Evolutionary conservation across 2,888 invertebrate genomes (phyloP), one percentile per base, ranked within the genome.

Genomic region (Tetanocera ferruginea): DNA sequence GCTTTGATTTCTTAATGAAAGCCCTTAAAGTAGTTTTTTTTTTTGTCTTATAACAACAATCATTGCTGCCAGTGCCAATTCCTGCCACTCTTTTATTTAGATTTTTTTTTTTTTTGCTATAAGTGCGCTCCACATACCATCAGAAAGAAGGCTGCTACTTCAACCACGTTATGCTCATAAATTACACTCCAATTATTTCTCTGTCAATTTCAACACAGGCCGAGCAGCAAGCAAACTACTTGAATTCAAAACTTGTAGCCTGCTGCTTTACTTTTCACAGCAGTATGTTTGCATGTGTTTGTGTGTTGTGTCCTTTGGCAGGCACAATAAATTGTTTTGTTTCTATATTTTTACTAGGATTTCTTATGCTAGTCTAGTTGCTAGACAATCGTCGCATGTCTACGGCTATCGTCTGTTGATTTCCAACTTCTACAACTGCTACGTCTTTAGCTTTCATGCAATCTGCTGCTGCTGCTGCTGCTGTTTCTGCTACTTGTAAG

Each of bases 121-220:
- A 43, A 43, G 43, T 43, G 43, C 43, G 43, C 43, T 43, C 43
- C 43, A 43, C 11, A 43, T 43, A 43, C 11, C 43, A 14, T 14
- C 43, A 43, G 11, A 14, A 43, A 43, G 43, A 43, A 43, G 23
- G 23, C 25, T 14, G 62, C 25, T 31, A 60, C 25, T 60, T 57
- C 72, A 23, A 6, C 72, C 60, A 43, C 52, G 75, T 23, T 25
- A 31, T 81, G 81, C 84, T 79, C 86, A 86, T 86, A 86, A 87
- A 86, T 86, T 86, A 87, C 84, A 84, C 84, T 85, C 85, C 86
- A 86, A 86, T 86, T 86, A 86, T 86, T 86, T 86, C 85, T 83
- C 86, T 87, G 86, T 87, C 86, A 86, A 86, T 86, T 86, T 86
- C 86, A 86, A 86, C 86, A 86, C 86, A 77, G 60, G 62, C 23